A percentile compares a stretch with the other conserved stretches of the same genome.
These are phyloP conservation scores for Sphinx pinastri DNA, from an alignment of 2,888 invertebrate species.

Conservation along the genomic window DNA sequence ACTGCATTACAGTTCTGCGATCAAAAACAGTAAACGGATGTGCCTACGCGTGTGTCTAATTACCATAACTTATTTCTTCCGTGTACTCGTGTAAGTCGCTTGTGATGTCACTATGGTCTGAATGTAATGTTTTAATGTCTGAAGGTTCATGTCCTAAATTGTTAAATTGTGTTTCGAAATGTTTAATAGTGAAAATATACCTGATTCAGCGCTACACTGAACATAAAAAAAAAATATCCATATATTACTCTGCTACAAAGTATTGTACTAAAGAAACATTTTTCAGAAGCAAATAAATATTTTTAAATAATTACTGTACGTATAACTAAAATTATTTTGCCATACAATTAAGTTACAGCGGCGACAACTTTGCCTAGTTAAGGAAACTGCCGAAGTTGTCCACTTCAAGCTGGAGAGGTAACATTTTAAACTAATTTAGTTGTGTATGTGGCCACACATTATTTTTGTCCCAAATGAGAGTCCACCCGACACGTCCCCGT, in stretches of 20 bases:
- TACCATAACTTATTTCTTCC: slow-evolving; percentile 33
- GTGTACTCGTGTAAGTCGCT: slow-evolving; percentile 16
- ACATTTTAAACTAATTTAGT: slow-evolving; percentile 24
- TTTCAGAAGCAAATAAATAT: background rate
- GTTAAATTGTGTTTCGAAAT: background rate
- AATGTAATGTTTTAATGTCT: background rate
- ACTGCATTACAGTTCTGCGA: slow-evolving; percentile 31
- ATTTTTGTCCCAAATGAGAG: slow-evolving; percentile 23
- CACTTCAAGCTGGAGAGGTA: slow-evolving; percentile 17
- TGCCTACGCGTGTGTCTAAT: slow-evolving; percentile 38
- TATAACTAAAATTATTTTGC: slow-evolving; percentile 13
- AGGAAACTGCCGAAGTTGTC: slow-evolving; percentile 31
- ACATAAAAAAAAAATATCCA: too few species aligned
- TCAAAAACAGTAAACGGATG: slow-evolving; percentile 33
- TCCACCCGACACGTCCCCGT: background rate
- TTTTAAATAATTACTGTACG: background rate
- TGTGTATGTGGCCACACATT: slow-evolving; percentile 9
- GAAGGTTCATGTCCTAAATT: too few species aligned
- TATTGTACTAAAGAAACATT: too few species aligned
- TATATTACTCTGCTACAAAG: too few species aligned
- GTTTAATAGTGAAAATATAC: too few species aligned
- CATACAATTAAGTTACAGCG: slow-evolving; percentile 22
- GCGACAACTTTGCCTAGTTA: slow-evolving; percentile 37
- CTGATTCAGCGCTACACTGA: too few species aligned
- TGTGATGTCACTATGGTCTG: background rate